phyloP scores from a whole-genome alignment of 1,140 invertebrate genomes.

The Lordiphosa clarofinis region DNA sequence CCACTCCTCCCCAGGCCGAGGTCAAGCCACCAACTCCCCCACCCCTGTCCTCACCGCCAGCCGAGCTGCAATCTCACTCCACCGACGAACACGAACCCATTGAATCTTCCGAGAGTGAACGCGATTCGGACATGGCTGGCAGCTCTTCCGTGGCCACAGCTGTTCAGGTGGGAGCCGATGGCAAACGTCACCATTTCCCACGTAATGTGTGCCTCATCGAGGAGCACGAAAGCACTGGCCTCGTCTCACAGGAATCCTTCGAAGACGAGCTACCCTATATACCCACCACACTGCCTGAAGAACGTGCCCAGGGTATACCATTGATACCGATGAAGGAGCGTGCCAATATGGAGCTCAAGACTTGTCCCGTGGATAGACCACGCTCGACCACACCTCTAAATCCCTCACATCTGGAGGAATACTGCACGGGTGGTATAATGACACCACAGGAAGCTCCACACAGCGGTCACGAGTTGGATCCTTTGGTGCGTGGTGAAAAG shows the following conservation, averaged over 20 bases:
- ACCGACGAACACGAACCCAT: slow-evolving; percentile 82
- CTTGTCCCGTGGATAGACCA: slow-evolving; percentile 92
- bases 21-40: slow-evolving; percentile 3
- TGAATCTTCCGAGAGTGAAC: slow-evolving; percentile 90
- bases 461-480: slow-evolving; percentile 43
- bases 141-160: slow-evolving; percentile 59
- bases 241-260: slow-evolving; percentile 90
- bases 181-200: slow-evolving; percentile 60
- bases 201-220: slow-evolving; percentile 79
- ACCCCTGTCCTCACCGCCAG: slow-evolving; percentile 17
- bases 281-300: slow-evolving; percentile 90
- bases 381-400: slow-evolving; percentile 91
- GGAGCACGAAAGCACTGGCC: slow-evolving; percentile 86
- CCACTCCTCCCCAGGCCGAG: slow-evolving; percentile 10
- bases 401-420: slow-evolving; percentile 89
- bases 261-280: slow-evolving; percentile 93
- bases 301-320: slow-evolving; percentile 89
- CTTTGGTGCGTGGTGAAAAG: slow-evolving; percentile 81
- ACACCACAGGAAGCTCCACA: slow-evolving; percentile 66
- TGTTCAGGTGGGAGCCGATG: slow-evolving; percentile 64
- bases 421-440: slow-evolving; percentile 79
- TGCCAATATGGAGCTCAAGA: slow-evolving; percentile 85
- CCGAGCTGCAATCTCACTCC: slow-evolving; percentile 48
- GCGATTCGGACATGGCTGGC: slow-evolving; percentile 83
- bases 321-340: slow-evolving; percentile 90